Base-by-base conservation (phyloP, 2,797 vertebrate genomes). In the Todus mexicanus region DNA sequence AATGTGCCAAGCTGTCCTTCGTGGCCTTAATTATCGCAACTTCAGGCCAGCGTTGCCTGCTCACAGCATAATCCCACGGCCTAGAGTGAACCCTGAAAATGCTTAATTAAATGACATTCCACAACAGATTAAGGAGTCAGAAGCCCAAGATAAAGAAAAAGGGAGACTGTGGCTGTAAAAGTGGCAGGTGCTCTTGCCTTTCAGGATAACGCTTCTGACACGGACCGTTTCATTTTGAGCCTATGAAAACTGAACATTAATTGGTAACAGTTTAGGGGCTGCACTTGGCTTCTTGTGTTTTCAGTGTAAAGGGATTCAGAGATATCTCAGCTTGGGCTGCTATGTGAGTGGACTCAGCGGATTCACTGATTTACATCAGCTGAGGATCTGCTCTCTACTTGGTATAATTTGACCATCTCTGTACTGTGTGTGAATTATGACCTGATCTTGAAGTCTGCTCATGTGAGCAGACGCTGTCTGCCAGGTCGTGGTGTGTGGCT, bases 101-200 rank as follows among this genome's bases (percentile, higher is more conserved):
- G 87, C 95, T 96, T 96, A 96, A 95, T 96, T 96, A 96, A 96
- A 94, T 94, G 94, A 89, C 94, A 96, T 96, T 96, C 94, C 96
- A 88, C 93, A 93, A 91, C 93, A 95, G 95, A 96, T 96, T 96
- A 96, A 93, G 65, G 92, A 95, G 92, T 96, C 95, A 93, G 95
- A 94, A 95, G 80, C 89, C 83, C 56, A 64, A 91, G 91, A 96
- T 93, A 92, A 95, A 95, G 78, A 43, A 79, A 90, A 88, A 82
- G n/a, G n/a, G 93, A 91, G 87, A 73, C 56, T 92, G 84, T 84
- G 87, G 29, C 90, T 33, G 19, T 5, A 89, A 66, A 87, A 92
- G 29, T 72, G 73, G 87, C 93, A 96, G 94, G 89, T 93, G 90
- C 87, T 91, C 79, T 91, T 95, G 84, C 48, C 38, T 57, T 86